These are phyloP conservation scores for Porites lobata DNA, from an alignment of 92 coral and sea anemone genomes.

Conservation along the genomic window DNA sequence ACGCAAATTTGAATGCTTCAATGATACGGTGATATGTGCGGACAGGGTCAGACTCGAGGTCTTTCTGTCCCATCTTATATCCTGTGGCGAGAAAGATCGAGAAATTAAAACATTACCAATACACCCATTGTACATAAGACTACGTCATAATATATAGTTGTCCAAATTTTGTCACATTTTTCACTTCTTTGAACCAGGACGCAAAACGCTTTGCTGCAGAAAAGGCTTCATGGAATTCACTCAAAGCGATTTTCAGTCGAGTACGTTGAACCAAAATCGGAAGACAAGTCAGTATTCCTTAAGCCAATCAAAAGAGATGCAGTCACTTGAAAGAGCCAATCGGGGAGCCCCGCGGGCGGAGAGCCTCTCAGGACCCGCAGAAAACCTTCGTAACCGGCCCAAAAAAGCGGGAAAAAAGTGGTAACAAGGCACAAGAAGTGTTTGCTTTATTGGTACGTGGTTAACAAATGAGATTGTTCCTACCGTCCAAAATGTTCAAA, in stretches of 20 bases:
- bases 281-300: background rate
- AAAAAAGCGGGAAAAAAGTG: too few relatives aligned
- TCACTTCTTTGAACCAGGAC: too few relatives aligned
- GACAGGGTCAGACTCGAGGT: slow-evolving; percentile 86
- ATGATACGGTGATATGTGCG: slow-evolving; percentile 95
- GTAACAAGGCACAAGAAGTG: too few relatives aligned
- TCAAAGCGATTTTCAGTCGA: too few relatives aligned
- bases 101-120: background rate
- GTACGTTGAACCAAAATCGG: too few relatives aligned
- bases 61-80: slow-evolving; percentile 80
- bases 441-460: background rate
- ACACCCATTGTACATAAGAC: background rate
- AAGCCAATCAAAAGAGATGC: background rate
- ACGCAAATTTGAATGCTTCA: slow-evolving; percentile 96
- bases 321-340: background rate
- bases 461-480: background rate
- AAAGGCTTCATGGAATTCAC: background rate
- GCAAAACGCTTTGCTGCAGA: background rate
- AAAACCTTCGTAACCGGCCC: too few relatives aligned
- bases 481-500: slow-evolving; percentile 89
- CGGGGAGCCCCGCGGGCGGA: too few relatives aligned
- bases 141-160: too few relatives aligned
- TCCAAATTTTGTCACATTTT: too few relatives aligned
- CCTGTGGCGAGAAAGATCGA: slow-evolving; percentile 50
- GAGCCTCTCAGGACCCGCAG: too few relatives aligned